These are phyloP conservation scores for Lontra canadensis DNA, from an alignment of 2,113 vertebrate genomes.

Conservation along the genomic window DNA sequence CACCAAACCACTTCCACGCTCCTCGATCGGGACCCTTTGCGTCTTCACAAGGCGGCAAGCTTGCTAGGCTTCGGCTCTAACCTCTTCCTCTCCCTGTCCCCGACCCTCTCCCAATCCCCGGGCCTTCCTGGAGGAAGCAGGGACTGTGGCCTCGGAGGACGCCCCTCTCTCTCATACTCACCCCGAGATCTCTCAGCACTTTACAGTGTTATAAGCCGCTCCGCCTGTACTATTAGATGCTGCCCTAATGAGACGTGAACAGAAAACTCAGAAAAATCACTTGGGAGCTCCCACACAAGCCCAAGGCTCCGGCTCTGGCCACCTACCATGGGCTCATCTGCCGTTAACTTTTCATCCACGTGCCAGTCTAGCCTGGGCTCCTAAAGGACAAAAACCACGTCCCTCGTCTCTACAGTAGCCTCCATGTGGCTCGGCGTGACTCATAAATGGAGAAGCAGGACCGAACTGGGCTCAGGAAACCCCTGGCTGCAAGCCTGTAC, in stretches of 20 bases:
- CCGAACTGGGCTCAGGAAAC: too few relatives aligned
- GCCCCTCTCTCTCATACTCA: neutral
- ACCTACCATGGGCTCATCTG: rapidly evolving
- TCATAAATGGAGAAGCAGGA: neutral
- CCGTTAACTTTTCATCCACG: rapidly evolving
- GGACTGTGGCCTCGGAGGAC: too few relatives aligned
- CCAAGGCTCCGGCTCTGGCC: rapidly evolving
- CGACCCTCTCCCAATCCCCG: neutral
- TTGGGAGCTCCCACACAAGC: rapidly evolving
- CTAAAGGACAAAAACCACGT: neutral
- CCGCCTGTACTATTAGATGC: neutral
- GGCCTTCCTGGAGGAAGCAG: neutral
- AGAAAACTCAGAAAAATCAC: neutral
- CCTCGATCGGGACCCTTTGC: neutral
- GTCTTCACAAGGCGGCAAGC: neutral
- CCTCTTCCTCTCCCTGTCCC: neutral
- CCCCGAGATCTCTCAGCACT: neutral
- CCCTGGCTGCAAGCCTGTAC: neutral
- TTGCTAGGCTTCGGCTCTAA: neutral
- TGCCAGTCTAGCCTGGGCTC: rapidly evolving
- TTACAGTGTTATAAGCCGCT: neutral
- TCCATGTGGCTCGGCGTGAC: rapidly evolving
- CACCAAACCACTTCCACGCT: neutral
- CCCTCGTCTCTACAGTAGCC: rapidly evolving
- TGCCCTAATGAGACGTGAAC: neutral